Conservation (phyloP, 2,113 vertebrate species). For the Numida meleagris region DNA sequence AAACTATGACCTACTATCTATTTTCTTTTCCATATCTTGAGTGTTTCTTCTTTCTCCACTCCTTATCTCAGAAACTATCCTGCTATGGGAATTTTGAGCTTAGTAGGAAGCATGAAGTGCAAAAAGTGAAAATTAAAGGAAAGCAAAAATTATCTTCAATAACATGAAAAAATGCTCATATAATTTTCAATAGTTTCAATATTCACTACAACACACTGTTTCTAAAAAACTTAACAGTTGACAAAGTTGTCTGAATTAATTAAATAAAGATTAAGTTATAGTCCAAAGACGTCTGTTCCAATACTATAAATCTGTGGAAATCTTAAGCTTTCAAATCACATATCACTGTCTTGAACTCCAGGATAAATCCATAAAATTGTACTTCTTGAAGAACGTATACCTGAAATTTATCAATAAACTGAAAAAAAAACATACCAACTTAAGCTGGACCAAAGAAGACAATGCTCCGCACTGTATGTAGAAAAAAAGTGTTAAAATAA, state of each 20-base stretch:
- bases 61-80: neutral
- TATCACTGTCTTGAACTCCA: neutral
- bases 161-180: neutral
- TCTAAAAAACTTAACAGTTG: neutral
- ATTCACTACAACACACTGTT: neutral
- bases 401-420: neutral
- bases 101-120: neutral
- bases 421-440: neutral
- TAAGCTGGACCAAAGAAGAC: neutral
- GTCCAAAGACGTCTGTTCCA: neutral
- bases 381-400: neutral
- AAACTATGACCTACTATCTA: neutral
- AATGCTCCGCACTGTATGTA: neutral
- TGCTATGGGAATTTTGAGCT: neutral
- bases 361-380: neutral
- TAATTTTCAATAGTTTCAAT: neutral
- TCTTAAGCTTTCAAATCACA: neutral
- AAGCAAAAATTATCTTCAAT: neutral
- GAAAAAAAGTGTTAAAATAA: neutral
- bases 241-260: neutral
- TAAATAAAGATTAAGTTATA: neutral
- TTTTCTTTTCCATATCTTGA: neutral
- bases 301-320: neutral
- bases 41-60: neutral
- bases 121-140: neutral